Base-by-base conservation (phyloP, 2,888 invertebrate genomes). In the Portevinia maculata region DNA sequence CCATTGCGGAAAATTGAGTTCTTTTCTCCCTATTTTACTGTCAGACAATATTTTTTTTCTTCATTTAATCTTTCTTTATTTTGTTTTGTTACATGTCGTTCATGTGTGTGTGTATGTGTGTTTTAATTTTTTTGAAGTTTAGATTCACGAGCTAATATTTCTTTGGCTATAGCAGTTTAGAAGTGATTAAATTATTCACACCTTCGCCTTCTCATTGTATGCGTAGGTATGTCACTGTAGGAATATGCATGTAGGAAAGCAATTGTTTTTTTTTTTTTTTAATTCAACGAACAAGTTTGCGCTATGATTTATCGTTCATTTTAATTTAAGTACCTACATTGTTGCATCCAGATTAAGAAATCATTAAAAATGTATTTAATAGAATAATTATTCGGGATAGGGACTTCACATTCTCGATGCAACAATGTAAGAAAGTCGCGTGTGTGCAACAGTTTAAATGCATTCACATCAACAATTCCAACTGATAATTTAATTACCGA, bases 1-100 rank as follows among this genome's bases (percentile, higher is more conserved):
- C 21, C 78, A 83, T 83, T 71, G 78, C 83, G 83, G 83, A 83
- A 83, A 83, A 83, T 83, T 83, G 83, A 83, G 71, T 83, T 83
- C 83, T 78, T 78, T 83, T 83, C 71, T 60, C 52, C 64, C 52
- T 39, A 28, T 32, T 50, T 64, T 64, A 52, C 37, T 79, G 50
- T 74, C 76, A 39, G 67, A 41, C 6, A 46, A 30, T 30, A 32
- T 30, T 60, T 21, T 53, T 21, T 30, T 37, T 28, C 3, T 55
- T 32, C 11, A 48, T 1, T 24, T 19, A 48, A 9, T 57, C 41
- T 37, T 8, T 44, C 11, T 46, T 50, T 19, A 11, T 24, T 44
- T 44, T 57, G 5, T 50, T 50, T 76, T 78, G 39, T 21, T 11
- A 32, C 28, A 53, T 37, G 34, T 28, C 53, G 46, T 60, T 69